A percentile compares a stretch with the other conserved stretches of the same genome.
Conservation (phyloP, 2,888 invertebrate genomes). For the Kryphioiulus occultus region DNA sequence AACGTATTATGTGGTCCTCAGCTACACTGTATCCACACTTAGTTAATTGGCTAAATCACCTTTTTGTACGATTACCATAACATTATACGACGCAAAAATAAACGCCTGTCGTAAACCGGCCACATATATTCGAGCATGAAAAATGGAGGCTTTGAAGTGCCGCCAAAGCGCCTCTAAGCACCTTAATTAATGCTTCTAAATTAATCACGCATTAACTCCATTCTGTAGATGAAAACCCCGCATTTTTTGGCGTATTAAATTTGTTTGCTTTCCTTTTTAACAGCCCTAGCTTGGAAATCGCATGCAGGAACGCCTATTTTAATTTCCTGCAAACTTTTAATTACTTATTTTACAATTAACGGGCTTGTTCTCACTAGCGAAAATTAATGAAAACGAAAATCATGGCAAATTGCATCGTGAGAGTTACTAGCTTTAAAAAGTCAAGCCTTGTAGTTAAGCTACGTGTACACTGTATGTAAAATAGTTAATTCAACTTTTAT, state of each 20-base stretch:
- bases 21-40: too few species aligned
- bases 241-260: background rate
- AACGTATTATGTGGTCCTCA: background rate
- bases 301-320: background rate
- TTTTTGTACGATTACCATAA: background rate
- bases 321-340: conserved; percentile 1
- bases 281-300: background rate
- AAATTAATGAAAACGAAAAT: background rate
- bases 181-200: conserved; percentile 36
- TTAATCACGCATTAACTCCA: conserved; percentile 39
- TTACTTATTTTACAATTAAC: conserved; percentile 9
- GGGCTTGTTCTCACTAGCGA: background rate
- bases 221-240: background rate
- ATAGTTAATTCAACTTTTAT: too few species aligned
- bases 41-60: conserved; percentile 11
- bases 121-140: background rate
- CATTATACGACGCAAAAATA: background rate
- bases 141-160: conserved; percentile 33
- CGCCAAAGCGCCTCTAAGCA: conserved; percentile 18
- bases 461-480: too few species aligned
- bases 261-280: conserved; percentile 8
- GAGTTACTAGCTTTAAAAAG: background rate
- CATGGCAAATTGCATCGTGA: background rate
- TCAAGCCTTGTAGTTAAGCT: too few species aligned
- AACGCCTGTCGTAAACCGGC: background rate